These are phyloP conservation scores for Lymantria dispar DNA, from an alignment of 2,888 invertebrate genomes.

Conservation along the genomic window DNA sequence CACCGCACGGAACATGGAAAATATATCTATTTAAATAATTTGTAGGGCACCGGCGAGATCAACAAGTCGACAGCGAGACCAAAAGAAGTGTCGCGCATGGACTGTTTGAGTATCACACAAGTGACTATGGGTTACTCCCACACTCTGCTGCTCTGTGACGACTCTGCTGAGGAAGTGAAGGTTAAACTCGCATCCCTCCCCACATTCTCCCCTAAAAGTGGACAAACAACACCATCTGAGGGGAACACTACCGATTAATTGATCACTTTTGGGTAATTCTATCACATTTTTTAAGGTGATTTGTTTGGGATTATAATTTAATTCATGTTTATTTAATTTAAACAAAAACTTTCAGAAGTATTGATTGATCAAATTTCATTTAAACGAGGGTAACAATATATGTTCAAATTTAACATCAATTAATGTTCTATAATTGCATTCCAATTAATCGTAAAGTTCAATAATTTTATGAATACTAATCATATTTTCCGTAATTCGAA, in stretches of 20 bases:
- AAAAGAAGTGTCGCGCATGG: constrained; percentile 91
- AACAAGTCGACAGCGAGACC: constrained; percentile 94
- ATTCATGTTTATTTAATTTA: not conserved
- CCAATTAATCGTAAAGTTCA: too few relatives aligned
- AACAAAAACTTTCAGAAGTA: too few relatives aligned
- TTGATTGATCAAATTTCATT: too few relatives aligned
- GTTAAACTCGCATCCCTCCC: constrained; percentile 77
- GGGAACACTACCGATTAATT: not conserved
- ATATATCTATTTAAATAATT: not conserved
- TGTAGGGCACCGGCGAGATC: constrained; percentile 92
- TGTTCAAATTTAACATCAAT: too few relatives aligned
- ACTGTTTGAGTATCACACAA: constrained; percentile 88
- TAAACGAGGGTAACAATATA: too few relatives aligned
- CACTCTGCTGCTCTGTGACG: constrained; percentile 85
- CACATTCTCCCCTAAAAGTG: constrained; percentile 61
- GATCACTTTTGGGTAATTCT: not conserved
- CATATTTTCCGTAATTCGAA: too few relatives aligned
- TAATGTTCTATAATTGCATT: too few relatives aligned
- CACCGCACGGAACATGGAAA: too few relatives aligned
- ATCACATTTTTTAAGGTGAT: not conserved
- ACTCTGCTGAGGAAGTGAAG: constrained; percentile 77
- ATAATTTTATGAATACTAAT: too few relatives aligned
- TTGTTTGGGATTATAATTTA: not conserved
- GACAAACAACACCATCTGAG: not conserved
- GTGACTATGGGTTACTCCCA: constrained; percentile 94